phyloP scores from a whole-genome alignment of 2,113 vertebrate genomes.

The Erythrocercus mccallii region DNA sequence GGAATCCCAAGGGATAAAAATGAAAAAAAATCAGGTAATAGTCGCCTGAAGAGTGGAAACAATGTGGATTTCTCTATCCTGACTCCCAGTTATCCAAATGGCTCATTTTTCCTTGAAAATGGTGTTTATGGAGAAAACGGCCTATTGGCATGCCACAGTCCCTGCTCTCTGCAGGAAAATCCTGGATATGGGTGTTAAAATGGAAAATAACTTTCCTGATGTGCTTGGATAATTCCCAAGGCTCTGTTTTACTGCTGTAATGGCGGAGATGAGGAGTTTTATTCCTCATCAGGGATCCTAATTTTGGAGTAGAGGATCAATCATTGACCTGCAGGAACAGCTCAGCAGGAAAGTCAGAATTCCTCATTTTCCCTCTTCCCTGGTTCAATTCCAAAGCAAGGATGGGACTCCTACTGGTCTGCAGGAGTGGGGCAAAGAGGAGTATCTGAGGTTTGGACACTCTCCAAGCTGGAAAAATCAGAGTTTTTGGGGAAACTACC shows the following conservation, averaged over 20 bases:
- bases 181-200: neutral
- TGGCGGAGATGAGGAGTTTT: neutral
- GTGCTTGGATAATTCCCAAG: neutral
- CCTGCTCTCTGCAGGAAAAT: neutral
- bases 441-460: neutral
- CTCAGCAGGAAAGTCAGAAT: neutral
- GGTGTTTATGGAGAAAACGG: neutral
- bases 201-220: neutral
- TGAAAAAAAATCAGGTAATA: neutral
- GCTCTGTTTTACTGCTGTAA: neutral
- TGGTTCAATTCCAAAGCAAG: neutral
- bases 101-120: neutral
- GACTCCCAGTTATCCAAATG: neutral
- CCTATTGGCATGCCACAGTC: neutral
- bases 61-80: neutral
- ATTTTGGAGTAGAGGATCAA: neutral
- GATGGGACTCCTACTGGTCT: neutral
- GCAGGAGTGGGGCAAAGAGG: neutral
- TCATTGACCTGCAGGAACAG: neutral
- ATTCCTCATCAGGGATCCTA: neutral
- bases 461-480: neutral
- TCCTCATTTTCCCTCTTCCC: neutral
- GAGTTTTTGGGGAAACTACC: neutral
- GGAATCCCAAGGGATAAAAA: neutral
- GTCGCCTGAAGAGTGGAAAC: neutral